phyloP scores from a whole-genome alignment of 92 coral and sea anemone species.

The Heteractis magnifica region DNA sequence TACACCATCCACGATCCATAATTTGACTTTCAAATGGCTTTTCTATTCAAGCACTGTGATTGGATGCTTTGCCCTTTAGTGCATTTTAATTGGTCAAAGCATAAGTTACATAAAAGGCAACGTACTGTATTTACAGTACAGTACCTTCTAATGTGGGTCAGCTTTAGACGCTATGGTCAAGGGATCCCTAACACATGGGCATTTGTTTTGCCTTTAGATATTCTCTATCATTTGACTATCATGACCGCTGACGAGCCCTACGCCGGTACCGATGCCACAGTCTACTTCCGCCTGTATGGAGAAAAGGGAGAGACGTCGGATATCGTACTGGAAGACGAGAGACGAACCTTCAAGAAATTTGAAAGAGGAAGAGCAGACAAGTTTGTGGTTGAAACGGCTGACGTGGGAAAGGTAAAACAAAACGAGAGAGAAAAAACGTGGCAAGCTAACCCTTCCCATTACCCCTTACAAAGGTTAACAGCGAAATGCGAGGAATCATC shows the following conservation, averaged over 20 bases:
- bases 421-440: not conserved
- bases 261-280: slow-evolving; percentile 80
- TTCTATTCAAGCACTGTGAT: not conserved
- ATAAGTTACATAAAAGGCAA: too few species aligned
- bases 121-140: too few species aligned
- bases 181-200: too few species aligned
- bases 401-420: slow-evolving; percentile 81
- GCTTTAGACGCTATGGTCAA: too few species aligned
- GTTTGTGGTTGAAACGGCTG: slow-evolving; percentile 87
- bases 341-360: slow-evolving; percentile 68
- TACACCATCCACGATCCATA: too few species aligned
- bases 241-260: slow-evolving; percentile 69
- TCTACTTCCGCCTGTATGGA: slow-evolving; percentile 70
- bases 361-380: slow-evolving; percentile 87
- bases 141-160: too few species aligned
- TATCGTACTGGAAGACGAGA: slow-evolving; percentile 70
- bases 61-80: not conserved
- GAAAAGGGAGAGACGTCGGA: slow-evolving; percentile 80
- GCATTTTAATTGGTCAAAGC: not conserved
- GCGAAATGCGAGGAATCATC: too few species aligned
- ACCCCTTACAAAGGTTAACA: too few species aligned
- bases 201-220: slow-evolving; percentile 27
- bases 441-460: not conserved
- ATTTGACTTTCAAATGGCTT: too few species aligned
- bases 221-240: slow-evolving; percentile 77